Evolutionary conservation across 2,888 invertebrate species (phyloP).

Genomic region (Protophormia terraenovae): DNA sequence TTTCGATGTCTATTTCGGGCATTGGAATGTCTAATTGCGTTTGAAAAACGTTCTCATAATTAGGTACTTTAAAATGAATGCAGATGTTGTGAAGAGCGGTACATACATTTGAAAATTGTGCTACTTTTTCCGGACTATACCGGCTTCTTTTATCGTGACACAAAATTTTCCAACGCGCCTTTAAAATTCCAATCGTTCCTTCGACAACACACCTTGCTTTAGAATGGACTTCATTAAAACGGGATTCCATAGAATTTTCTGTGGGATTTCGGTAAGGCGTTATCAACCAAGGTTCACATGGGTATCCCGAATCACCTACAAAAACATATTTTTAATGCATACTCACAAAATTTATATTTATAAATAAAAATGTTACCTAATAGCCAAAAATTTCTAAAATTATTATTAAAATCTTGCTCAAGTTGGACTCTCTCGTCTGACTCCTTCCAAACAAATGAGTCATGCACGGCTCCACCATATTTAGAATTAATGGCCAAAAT

Average conservation of each 20-base stretch:
- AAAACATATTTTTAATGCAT: neutral
- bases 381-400: slow-evolving; percentile 10
- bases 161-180: slow-evolving; percentile 46
- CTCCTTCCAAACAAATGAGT: no score
- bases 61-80: no score
- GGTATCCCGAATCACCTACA: neutral
- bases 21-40: neutral
- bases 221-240: no score
- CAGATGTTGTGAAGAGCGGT: no score
- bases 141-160: slow-evolving; percentile 42
- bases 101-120: no score
- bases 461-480: no score
- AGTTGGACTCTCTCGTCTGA: no score
- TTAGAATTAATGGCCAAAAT: no score
- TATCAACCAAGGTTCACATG: no score
- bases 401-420: neutral
- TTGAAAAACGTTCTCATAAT: no score
- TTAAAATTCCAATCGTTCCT: slow-evolving; percentile 40
- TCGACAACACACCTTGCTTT: no score
- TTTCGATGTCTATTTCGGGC: neutral
- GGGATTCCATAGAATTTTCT: slow-evolving; percentile 26
- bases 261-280: no score
- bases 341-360: neutral
- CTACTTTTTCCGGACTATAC: neutral
- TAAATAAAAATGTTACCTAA: neutral